Evolutionary conservation across 2,888 invertebrate species (phyloP).

Genomic region (Cosmia pyralina): DNA sequence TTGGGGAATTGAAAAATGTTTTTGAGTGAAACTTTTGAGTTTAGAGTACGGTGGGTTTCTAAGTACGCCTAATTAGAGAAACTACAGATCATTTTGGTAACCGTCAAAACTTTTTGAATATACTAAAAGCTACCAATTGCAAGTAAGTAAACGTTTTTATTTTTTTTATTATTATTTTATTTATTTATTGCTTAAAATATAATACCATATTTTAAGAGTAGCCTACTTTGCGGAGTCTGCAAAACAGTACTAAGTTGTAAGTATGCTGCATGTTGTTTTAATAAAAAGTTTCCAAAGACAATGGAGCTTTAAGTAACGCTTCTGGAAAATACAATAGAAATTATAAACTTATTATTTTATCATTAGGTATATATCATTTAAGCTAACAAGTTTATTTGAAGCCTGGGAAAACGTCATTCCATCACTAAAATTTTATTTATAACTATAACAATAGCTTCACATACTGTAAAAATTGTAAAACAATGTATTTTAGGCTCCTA

Average conservation of each 20-base stretch:
- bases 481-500: background rate
- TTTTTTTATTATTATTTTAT: no score
- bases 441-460: background rate
- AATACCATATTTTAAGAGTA: background rate
- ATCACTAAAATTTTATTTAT: background rate
- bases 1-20: slow-evolving; percentile 11
- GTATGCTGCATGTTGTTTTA: background rate
- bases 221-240: no score
- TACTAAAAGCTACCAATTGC: no score
- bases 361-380: no score
- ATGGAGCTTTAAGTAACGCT: background rate
- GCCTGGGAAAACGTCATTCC: no score
- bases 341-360: background rate
- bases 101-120: no score
- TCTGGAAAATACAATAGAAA: background rate
- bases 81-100: background rate
- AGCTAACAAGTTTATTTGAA: slow-evolving; percentile 1
- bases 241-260: no score
- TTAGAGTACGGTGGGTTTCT: background rate
- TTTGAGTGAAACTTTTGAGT: background rate
- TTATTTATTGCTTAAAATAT: no score
- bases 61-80: background rate
- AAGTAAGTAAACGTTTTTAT: no score
- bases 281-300: no score
- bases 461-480: no score